A percentile compares a stretch with the other conserved stretches of the same genome.
Conservation (phyloP, 2,888 invertebrate genomes). For the Plebejus argus region DNA sequence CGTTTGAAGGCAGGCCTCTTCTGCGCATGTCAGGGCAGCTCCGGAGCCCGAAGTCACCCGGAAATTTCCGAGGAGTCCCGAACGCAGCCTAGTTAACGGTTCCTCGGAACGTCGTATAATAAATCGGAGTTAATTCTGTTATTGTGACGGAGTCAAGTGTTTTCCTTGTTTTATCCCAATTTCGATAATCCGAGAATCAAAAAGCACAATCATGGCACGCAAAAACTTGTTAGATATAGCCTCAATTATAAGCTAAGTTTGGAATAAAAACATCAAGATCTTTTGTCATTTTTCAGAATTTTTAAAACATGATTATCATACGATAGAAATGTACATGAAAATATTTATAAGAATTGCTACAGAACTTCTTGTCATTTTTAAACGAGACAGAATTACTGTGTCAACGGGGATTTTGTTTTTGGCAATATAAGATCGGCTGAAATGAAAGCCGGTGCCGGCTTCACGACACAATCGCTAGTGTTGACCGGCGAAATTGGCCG, state of each 20-base stretch:
- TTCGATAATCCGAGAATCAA: not conserved
- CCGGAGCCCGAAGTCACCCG: constrained; percentile 48
- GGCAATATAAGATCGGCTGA: constrained; percentile 10
- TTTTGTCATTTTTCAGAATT: too few species aligned
- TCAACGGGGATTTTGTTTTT: not conserved
- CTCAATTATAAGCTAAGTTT: not conserved
- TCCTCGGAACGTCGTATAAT: constrained; percentile 62
- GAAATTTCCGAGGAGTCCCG: constrained; percentile 56
- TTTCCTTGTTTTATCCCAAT: constrained; percentile 31
- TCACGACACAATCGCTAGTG: not conserved
- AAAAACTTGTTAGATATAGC: not conserved
- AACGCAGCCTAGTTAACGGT: constrained; percentile 63
- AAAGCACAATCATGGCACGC: not conserved
- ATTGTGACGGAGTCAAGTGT: constrained; percentile 55
- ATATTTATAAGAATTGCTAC: not conserved
- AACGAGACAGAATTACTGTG: not conserved
- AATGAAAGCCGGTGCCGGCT: constrained; percentile 9
- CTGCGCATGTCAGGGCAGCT: constrained; percentile 76
- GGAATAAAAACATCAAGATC: not conserved
- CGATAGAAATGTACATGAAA: too few species aligned
- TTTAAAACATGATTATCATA: too few species aligned
- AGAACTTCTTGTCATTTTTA: not conserved
- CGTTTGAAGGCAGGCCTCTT: constrained; percentile 56
- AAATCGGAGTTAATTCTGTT: constrained; percentile 74
- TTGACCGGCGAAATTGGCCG: constrained; percentile 15